Evolutionary conservation across 2,113 vertebrate species (phyloP).

Genomic region (Electrona antarctica): DNA sequence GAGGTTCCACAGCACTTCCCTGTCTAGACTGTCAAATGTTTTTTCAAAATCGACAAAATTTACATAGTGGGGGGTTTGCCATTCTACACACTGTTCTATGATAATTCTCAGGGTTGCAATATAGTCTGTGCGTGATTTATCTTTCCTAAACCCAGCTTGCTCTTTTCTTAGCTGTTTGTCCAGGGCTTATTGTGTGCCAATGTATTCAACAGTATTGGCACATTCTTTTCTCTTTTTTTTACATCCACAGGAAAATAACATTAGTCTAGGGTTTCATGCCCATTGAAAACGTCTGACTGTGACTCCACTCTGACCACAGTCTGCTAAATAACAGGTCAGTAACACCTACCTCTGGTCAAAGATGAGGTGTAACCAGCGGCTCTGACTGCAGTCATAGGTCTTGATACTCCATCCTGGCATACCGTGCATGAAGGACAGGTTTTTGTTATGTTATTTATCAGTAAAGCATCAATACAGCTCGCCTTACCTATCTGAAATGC

Average conservation of each 20-base stretch:
- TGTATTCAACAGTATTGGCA: too few relatives aligned
- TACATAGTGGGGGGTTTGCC: background rate
- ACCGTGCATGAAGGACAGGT: background rate
- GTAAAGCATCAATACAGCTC: too few relatives aligned
- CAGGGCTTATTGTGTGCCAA: too few relatives aligned
- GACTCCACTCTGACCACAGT: too few relatives aligned
- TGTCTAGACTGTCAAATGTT: background rate
- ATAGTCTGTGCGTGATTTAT: background rate
- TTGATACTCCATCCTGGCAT: conserved; percentile 86
- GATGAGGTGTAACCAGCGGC: conserved; percentile 93
- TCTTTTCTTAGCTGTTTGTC: background rate
- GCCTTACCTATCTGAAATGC: background rate
- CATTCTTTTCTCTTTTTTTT: too few relatives aligned
- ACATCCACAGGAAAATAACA: too few relatives aligned
- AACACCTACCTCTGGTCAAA: conserved; percentile 80
- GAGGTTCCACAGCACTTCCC: background rate
- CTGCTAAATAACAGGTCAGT: too few relatives aligned
- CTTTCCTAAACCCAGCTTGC: background rate
- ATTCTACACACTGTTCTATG: background rate
- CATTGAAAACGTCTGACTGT: too few relatives aligned
- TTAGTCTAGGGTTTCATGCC: too few relatives aligned
- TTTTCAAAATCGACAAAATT: background rate
- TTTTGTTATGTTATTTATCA: too few relatives aligned
- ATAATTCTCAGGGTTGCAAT: background rate
- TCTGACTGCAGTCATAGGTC: conserved; percentile 95